phyloP scores from a whole-genome alignment of 2,113 vertebrate genomes.

The Orycteropus afer region DNA sequence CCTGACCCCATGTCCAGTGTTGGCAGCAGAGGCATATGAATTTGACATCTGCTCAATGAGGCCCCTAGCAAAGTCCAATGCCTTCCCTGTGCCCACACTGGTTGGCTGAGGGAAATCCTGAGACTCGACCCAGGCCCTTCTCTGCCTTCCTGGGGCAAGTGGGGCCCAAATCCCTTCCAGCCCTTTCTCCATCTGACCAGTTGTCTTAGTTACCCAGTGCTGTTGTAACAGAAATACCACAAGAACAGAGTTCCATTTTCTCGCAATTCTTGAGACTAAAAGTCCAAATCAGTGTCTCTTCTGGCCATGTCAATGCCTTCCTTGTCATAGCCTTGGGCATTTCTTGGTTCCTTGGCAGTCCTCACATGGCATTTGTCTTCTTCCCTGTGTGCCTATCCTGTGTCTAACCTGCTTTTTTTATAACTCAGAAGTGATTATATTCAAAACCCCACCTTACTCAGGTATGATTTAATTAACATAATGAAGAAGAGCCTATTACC shows the following conservation, averaged over 20 bases:
- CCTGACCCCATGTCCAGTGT: accelerated
- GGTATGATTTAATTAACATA: background rate
- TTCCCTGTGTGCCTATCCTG: too few relatives aligned
- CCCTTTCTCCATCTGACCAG: background rate
- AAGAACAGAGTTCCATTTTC: background rate
- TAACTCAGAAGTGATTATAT: background rate
- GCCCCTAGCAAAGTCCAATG: too few relatives aligned
- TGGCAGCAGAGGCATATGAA: background rate
- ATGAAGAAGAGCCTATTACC: background rate
- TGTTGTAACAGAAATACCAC: background rate
- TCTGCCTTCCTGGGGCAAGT: background rate
- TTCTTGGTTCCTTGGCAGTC: background rate
- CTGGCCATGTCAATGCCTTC: background rate
- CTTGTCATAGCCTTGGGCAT: background rate
- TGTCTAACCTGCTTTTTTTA: background rate
- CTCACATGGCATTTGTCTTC: background rate
- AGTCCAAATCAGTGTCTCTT: background rate
- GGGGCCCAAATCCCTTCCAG: background rate
- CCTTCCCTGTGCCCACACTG: too few relatives aligned
- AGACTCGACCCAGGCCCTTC: background rate
- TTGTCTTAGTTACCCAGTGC: background rate
- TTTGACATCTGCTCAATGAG: background rate
- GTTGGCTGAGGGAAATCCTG: background rate
- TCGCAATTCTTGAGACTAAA: background rate
- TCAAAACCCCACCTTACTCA: background rate